Evolutionary conservation across 2,797 vertebrate genomes (phyloP), one percentile per base, ranked within the genome.

Genomic region (Avahi laniger): DNA sequence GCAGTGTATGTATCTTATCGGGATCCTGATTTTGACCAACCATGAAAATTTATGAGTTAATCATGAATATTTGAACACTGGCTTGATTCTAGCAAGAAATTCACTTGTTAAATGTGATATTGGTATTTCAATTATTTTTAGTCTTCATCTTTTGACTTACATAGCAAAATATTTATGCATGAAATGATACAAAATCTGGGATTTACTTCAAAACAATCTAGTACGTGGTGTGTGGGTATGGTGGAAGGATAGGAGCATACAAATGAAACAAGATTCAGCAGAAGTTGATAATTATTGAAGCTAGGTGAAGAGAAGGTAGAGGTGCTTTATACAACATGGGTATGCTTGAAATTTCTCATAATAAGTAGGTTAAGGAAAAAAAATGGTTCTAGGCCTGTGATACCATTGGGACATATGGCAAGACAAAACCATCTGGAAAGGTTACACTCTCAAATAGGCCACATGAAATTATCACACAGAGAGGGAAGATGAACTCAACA

Each of bases 141-240:
- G 46, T 73, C 20, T 79, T 86, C 67, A 78, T 78, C 26, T 76
- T 95, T 96, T 81, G 52, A 73, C 69, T 88, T 86, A 79, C 9
- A 41, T 50, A 75, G 41, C 67, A 57, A 87, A 88, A 35, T 90
- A 82, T 83, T 85, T 96, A 79, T 89, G 41, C 57, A 20, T 59
- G 28, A 85, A 90, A 91, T 91, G 22, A 89, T 54, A 63, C 28
- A 50, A 72, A 46, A 73, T 79, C 2, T 67, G 22, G 33, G 35
- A 78, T 93, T 95, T 85, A 93, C 46, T 93, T 82, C 28, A 91
- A 82, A 93, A 94, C 57, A 78, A 78, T 73, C 33, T 54, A 90
- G 20, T 18, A 8, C 52, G 8, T 57, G n/a, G 7, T 65, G 5
- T 70, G 0, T 48, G 28, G 3, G 17, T n/a, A 11, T 30, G 59